Evolutionary conservation across 2,797 vertebrate genomes (phyloP).

Genomic region (Myotis planiceps): DNA sequence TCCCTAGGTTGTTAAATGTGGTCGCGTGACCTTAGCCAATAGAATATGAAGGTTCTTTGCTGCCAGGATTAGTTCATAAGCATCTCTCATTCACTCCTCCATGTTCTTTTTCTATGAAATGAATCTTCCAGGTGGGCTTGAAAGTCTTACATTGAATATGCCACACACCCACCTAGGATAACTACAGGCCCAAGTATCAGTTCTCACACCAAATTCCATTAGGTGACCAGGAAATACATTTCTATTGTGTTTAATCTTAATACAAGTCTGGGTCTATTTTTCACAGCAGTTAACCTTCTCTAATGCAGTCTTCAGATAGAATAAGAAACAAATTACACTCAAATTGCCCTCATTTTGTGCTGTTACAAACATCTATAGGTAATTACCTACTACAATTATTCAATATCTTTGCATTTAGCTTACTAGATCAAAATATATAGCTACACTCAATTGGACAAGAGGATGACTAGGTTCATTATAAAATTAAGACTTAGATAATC

Average conservation of each 20-base stretch:
- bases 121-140: neutral
- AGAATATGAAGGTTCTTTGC: neutral
- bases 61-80: neutral
- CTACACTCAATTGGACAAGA: constrained; percentile 60
- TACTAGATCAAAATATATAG: constrained; percentile 60
- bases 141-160: neutral
- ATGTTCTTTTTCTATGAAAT: neutral
- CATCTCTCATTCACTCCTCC: neutral
- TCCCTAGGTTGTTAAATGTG: neutral
- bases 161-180: neutral
- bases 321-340: constrained; percentile 32
- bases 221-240: neutral
- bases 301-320: constrained; percentile 27
- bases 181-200: neutral
- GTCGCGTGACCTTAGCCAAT: neutral
- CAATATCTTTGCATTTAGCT: constrained; percentile 48
- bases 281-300: constrained; percentile 35
- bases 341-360: constrained; percentile 43
- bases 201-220: neutral
- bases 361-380: constrained; percentile 37
- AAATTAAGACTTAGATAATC: constrained; percentile 70
- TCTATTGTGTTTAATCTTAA: neutral
- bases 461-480: constrained; percentile 52
- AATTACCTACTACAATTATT: constrained; percentile 69
- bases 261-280: constrained; percentile 14